These are phyloP conservation scores for Irena cyanogastra DNA, from an alignment of 2,113 vertebrate genomes.

Conservation along the genomic window DNA sequence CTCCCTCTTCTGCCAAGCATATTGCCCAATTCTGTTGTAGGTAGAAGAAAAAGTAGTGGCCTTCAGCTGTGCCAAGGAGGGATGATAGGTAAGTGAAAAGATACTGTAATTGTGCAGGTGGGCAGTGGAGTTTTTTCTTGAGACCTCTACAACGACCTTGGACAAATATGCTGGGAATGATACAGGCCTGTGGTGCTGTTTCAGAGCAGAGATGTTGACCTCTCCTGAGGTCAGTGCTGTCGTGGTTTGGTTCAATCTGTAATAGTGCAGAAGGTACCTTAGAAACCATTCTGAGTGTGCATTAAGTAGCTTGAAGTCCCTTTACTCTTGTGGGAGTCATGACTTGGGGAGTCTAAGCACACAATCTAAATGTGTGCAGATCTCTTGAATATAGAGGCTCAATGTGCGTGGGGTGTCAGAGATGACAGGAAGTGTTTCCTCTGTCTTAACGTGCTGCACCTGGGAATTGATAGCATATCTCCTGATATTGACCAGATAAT, in stretches of 20 bases:
- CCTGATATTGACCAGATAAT: background rate
- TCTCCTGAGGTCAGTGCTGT: background rate
- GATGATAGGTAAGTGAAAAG: background rate
- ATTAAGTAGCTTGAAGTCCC: background rate
- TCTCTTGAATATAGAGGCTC: background rate
- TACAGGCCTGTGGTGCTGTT: background rate
- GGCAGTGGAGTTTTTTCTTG: background rate
- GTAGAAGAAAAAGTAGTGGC: background rate
- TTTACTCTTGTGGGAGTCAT: background rate
- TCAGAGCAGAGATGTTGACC: background rate
- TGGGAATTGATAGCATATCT: background rate
- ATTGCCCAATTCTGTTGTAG: background rate
- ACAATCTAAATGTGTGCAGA: background rate
- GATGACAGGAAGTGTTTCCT: background rate
- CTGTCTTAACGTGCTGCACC: background rate
- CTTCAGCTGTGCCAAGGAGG: background rate
- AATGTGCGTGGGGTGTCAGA: background rate
- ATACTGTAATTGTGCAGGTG: background rate
- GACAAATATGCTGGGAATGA: background rate
- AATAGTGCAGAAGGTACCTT: background rate
- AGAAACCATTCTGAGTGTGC: background rate
- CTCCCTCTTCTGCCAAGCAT: background rate
- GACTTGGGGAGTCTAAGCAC: background rate
- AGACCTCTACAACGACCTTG: background rate
- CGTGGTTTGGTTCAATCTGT: background rate